Evolutionary conservation across 1,140 invertebrate species (phyloP).

Genomic region (Neuroterus valhalla): DNA sequence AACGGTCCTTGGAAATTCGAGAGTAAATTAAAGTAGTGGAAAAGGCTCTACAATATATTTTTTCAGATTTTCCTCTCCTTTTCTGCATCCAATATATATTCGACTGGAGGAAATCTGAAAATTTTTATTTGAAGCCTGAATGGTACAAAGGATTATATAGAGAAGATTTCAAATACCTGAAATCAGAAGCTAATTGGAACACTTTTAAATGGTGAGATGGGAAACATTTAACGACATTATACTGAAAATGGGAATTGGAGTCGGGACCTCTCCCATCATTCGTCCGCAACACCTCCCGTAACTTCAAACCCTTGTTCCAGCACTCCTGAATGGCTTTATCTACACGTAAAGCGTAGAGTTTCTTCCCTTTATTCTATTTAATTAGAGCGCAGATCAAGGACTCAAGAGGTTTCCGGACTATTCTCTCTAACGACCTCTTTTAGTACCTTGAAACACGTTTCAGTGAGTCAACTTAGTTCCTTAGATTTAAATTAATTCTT

Average conservation of each 20-base stretch:
- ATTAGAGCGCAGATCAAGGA: conserved; percentile 48
- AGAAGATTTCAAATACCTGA: conserved; percentile 3
- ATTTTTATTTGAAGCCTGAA: background rate
- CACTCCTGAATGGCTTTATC: conserved; percentile 22
- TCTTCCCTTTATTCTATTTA: conserved; percentile 45
- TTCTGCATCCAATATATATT: no score
- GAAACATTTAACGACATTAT: background rate
- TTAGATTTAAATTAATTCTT: conserved; percentile 6
- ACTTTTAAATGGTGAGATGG: background rate
- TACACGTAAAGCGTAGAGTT: conserved; percentile 38
- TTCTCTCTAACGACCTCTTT: conserved; percentile 23
- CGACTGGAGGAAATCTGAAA: no score
- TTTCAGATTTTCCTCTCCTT: no score
- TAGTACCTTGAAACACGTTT: conserved; percentile 12
- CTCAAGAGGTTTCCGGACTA: conserved; percentile 12
- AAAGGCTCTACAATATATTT: no score
- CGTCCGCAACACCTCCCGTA: conserved; percentile 20
- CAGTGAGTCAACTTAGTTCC: conserved; percentile 13
- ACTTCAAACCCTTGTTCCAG: conserved; percentile 16
- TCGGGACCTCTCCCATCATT: conserved; percentile 18
- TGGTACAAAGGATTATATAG: background rate
- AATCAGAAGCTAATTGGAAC: conserved; percentile 2
- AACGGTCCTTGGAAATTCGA: background rate
- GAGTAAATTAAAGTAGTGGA: no score
- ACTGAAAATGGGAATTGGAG: conserved; percentile 1